Evolutionary conservation across 2,113 vertebrate genomes (phyloP).

Genomic region (Hemichromis elongatus): DNA sequence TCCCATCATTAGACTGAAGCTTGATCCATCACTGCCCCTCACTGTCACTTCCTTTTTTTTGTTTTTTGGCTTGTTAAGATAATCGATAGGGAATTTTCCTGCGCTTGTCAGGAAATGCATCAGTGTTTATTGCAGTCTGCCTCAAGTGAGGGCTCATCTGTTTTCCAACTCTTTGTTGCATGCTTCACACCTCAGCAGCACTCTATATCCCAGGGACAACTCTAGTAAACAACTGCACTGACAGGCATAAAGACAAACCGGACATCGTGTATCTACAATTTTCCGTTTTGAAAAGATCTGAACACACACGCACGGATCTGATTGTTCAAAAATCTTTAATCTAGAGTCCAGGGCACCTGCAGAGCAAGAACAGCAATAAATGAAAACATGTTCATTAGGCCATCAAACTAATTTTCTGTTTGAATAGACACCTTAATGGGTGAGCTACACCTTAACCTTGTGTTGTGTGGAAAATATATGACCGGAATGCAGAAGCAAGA

Average conservation of each 20-base stretch:
- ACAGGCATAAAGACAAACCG: neutral
- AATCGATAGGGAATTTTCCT: slow-evolving; percentile 57
- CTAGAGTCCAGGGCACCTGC: neutral
- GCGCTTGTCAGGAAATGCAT: slow-evolving; percentile 60
- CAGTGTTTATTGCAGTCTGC: slow-evolving; percentile 52
- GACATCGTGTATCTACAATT: neutral
- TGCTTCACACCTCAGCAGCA: slow-evolving; percentile 30
- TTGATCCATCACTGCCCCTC: slow-evolving; percentile 46
- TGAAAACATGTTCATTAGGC: slow-evolving; percentile 29
- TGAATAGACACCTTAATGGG: slow-evolving; percentile 39
- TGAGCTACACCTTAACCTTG: slow-evolving; percentile 24
- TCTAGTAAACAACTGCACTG: neutral
- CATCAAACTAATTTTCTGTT: slow-evolving; percentile 43
- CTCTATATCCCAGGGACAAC: slow-evolving; percentile 28
- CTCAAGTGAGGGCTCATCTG: slow-evolving; percentile 43
- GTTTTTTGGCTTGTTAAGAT: slow-evolving; percentile 54
- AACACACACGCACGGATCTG: neutral
- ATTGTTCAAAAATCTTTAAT: neutral
- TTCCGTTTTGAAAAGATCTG: neutral
- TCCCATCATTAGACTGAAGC: slow-evolving; percentile 43
- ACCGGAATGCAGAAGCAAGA: neutral
- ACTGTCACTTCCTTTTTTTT: slow-evolving; percentile 2
- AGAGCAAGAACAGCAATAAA: neutral
- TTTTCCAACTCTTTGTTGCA: slow-evolving; percentile 41
- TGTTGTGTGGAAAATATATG: slow-evolving; percentile 9